Base-by-base conservation (phyloP, 1,140 invertebrate species). In the Anthonomus grandis region DNA sequence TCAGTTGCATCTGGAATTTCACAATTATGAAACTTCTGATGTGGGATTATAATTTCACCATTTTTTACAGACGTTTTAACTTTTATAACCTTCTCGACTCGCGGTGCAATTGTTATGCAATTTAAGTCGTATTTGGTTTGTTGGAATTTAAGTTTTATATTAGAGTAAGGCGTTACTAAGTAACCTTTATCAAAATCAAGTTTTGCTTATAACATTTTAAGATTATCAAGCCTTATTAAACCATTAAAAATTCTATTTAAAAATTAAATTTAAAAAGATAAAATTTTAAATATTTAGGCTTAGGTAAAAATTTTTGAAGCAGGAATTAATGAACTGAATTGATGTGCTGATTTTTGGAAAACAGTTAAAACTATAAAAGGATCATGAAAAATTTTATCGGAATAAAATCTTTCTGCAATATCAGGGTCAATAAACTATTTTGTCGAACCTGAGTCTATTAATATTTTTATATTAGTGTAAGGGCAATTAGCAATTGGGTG, bases 281-380 rank as follows among this genome's bases (percentile, higher is more conserved):
- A 21, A 51, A 50, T 44, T 57, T 57, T 21, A 51, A 25, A 2
- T 57, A 8, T 24, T 38, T 47, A 17, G 8, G 34, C 13, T 24
- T 38, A 22, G 15, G 37, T 39, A 15, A 49, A 56, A 6, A 47
- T 23, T 2, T 4, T 46, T 19, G 53, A 56, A 4, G 36, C 36
- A 12, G 46, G 37, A 13, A 49, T 23, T 44, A 25, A n/a, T 9
- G 37, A 34, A 21, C 37, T 50, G 23, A 44, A 45, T 58, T 52
- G 22, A 22, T 51, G 42, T 5, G 39, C 27, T 44, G 49, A 58
- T 58, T 58, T 51, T 45, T 58, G 39, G 23, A 51, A 58, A 9
- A 58, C 41, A 0, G 47, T 58, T 17, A 25, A 36, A 10, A 58
- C 48, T 4, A 52, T 52, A 25, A 51, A 58, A 12, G 37, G 37